Base-by-base conservation (phyloP, 2,797 vertebrate genomes). In the Malurus leucopterus region DNA sequence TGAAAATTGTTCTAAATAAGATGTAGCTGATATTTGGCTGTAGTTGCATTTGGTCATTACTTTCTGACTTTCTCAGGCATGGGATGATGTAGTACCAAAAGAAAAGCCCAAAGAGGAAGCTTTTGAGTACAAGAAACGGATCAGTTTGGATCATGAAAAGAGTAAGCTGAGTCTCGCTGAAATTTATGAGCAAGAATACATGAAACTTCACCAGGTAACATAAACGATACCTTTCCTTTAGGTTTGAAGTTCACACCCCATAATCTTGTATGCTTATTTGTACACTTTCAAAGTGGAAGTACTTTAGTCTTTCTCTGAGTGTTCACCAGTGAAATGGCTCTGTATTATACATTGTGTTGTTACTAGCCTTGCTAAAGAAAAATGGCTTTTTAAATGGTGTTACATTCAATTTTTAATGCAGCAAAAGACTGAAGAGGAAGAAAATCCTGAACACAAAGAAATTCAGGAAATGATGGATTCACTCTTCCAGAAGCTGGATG, bases 141-240 rank as follows among this genome's bases (percentile, higher is more conserved):
- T 99, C 43, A 98, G 98, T 2, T 95, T 99, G 95, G 98, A 99
- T 93, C 98, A 99, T 1, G 99, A 99, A 93, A 99, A 99, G 96
- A 99, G 99, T 97, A 99, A 99, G 84, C 95, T 98, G 93, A 99
- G 99, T 94, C 97, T 99, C 0, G 98, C 99, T 44, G 98, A 99
- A 95, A 98, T 99, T 91, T 99, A 99, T 15, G 99, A 99, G 74
- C 98, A 99, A 50, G 99, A 99, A 90, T 99, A 98, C 93, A 77
- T 99, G 89, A 99, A 99, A 92, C 98, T 98, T 94, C 97, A 96
- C 55, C 98, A 99, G 98, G 99, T 99, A 94, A 76, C 21, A 10
- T 9, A 30, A 62, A 63, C 65, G 41, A 0, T 71, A 43, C 23
- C 41, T 15, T 81, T 70, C n/a, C 23, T 70, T n/a, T 55, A 23